Evolutionary conservation across 2,888 invertebrate genomes (phyloP).

Genomic region (Nipponacmea schrenckii): DNA sequence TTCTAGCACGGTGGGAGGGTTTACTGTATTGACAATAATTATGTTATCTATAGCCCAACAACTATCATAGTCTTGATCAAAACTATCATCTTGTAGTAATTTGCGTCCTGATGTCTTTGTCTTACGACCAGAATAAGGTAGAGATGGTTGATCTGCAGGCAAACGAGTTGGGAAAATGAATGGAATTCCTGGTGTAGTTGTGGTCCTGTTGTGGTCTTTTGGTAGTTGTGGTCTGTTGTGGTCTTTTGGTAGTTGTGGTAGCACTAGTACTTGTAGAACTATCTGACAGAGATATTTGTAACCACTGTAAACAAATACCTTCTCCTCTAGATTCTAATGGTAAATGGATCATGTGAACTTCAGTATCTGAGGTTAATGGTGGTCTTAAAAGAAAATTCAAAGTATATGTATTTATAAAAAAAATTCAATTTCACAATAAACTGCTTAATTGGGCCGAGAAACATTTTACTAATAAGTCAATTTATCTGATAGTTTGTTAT

Average conservation of each 20-base stretch:
- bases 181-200: too few species aligned
- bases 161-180: too few species aligned
- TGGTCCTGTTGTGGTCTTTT: background rate
- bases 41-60: slow-evolving; percentile 69
- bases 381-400: slow-evolving; percentile 30
- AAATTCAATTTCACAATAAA: too few species aligned
- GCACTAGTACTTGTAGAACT: background rate
- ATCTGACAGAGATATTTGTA: slow-evolving; percentile 37
- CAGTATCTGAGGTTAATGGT: slow-evolving; percentile 33
- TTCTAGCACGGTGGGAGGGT: slow-evolving; percentile 53
- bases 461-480: too few species aligned
- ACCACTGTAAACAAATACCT: slow-evolving; percentile 60
- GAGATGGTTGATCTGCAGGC: too few species aligned
- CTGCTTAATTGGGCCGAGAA: too few species aligned
- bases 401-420: too few species aligned
- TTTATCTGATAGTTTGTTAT: too few species aligned
- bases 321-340: slow-evolving; percentile 55
- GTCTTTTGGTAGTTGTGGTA: slow-evolving; percentile 8
- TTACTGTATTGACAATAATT: slow-evolving; percentile 61
- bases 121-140: too few species aligned
- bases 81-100: slow-evolving; percentile 4
- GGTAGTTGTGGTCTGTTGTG: slow-evolving; percentile 1
- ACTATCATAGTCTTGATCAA: slow-evolving; percentile 36
- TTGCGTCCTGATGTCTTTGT: slow-evolving; percentile 16
- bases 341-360: slow-evolving; percentile 59